A percentile compares a stretch with the other conserved stretches of the same genome.
phyloP scores from a whole-genome alignment of 2,888 invertebrate genomes.

The Troilus luridus region DNA sequence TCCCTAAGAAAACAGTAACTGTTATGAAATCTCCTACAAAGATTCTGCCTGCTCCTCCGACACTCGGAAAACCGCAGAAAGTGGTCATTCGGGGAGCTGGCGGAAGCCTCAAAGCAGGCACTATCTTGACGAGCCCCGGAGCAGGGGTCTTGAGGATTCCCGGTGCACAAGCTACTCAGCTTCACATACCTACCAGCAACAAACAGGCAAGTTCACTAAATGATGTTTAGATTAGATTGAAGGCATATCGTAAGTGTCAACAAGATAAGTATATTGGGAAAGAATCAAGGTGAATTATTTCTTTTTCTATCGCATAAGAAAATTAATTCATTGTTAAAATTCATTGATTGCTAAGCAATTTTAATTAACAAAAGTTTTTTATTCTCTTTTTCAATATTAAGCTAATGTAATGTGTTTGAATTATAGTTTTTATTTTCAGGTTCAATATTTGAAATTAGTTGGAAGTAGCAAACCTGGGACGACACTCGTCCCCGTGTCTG shows the following conservation, averaged over 20 bases:
- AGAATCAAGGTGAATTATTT: neutral
- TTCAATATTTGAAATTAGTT: constrained; percentile 82
- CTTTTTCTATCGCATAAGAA: too few relatives aligned
- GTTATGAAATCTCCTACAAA: constrained; percentile 80
- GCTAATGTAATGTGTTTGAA: constrained; percentile 23
- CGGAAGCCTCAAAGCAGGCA: constrained; percentile 63
- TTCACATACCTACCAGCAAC: constrained; percentile 70
- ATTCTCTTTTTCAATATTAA: neutral
- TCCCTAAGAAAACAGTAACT: constrained; percentile 70
- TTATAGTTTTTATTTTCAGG: constrained; percentile 67
- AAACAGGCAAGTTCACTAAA: constrained; percentile 63
- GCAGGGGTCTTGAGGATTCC: constrained; percentile 72
- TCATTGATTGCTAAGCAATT: too few relatives aligned
- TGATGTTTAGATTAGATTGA: neutral
- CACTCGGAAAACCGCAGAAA: constrained; percentile 70
- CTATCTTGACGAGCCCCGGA: constrained; percentile 67
- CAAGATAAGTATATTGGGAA: neutral
- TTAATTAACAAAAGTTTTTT: too few relatives aligned
- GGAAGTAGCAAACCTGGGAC: constrained; percentile 69
- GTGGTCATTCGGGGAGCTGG: constrained; percentile 72
- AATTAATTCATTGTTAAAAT: too few relatives aligned
- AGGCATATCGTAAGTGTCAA: neutral
- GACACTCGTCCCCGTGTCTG: constrained; percentile 65
- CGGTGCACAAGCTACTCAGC: constrained; percentile 76
- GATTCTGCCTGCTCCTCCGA: constrained; percentile 77